Base-by-base conservation (phyloP, 2,113 vertebrate genomes). In the Pithys albifrons region DNA sequence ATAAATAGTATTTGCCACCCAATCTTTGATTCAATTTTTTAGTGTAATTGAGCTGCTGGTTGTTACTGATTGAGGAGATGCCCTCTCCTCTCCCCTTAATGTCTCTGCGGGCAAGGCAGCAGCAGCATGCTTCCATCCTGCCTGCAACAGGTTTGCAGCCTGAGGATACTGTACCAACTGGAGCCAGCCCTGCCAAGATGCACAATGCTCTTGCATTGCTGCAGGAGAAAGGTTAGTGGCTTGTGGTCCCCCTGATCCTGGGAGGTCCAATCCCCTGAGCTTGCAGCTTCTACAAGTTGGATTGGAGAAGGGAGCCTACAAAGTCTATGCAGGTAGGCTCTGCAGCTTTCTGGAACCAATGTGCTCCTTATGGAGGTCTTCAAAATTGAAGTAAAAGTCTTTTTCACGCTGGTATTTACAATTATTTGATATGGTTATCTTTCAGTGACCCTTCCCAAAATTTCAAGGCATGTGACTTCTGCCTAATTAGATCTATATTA, bases 141-240 rank as follows among this genome's bases (percentile, higher is more conserved):
- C 41, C 41, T 43, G 37, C 2, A 1, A 3, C 22, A 69, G 39
- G 3, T 55, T 48, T 75, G 80, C n/a, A 33, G 37, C 57, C 78
- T n/a, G 23, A 52, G 74, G 55, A 8, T 41, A 19, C 25, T 0
- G 0, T 13, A 9, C 28, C 33, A 5, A 1, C 2, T 1, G 1
- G 11, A 67, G n/a, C 57, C 52, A 70, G 84, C 61, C 61, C 77
- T 72, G 46, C 25, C 3, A 4, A 25, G 43, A 2, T 2, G 3
- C 14, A 4, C 0, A 1, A 7, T 15, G 71, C n/a, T 57, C 48
- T 54, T n/a, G 48, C 59, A 2, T 9, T 43, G 46, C 65, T 65
- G 59, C 10, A 4, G 55, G 58, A 72, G 33, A 29, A 66, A 18
- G 5, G 6, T 35, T 27, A 15, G 49, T 65, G 35, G 15, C 19